Evolutionary conservation across 2,888 invertebrate genomes (phyloP).

Genomic region (Phrixothrix hirtus): DNA sequence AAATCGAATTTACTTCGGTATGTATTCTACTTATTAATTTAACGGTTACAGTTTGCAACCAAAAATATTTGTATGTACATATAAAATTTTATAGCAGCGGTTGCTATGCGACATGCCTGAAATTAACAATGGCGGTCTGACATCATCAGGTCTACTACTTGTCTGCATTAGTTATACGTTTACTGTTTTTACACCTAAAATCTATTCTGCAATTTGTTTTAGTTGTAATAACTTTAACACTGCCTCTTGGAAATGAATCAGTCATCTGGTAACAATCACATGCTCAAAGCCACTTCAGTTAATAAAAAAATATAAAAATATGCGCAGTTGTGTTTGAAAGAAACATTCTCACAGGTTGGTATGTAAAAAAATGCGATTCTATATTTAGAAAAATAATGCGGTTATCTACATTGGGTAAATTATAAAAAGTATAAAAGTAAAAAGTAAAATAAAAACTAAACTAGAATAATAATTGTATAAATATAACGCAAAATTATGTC

Average conservation of each 20-base stretch:
- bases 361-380: background rate
- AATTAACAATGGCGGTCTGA: too few relatives aligned
- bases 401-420: background rate
- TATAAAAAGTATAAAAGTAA: background rate
- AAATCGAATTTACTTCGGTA: too few relatives aligned
- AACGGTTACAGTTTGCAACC: too few relatives aligned
- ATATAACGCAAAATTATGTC: conserved; percentile 5
- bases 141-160: too few relatives aligned
- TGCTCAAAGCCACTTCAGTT: background rate
- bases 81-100: too few relatives aligned
- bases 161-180: too few relatives aligned
- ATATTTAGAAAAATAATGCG: too few relatives aligned
- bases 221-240: too few relatives aligned
- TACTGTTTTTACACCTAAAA: background rate
- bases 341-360: background rate
- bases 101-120: too few relatives aligned
- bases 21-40: too few relatives aligned
- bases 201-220: too few relatives aligned
- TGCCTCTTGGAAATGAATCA: background rate
- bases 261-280: conserved; percentile 3
- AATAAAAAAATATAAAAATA: background rate
- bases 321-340: background rate
- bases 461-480: conserved; percentile 5
- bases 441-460: background rate
- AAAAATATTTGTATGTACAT: too few relatives aligned